Percentiles rank a stretch among this genome's conserved stretches.
phyloP scores from a whole-genome alignment of 1,140 invertebrate genomes.

The Lepidurus arcticus region DNA sequence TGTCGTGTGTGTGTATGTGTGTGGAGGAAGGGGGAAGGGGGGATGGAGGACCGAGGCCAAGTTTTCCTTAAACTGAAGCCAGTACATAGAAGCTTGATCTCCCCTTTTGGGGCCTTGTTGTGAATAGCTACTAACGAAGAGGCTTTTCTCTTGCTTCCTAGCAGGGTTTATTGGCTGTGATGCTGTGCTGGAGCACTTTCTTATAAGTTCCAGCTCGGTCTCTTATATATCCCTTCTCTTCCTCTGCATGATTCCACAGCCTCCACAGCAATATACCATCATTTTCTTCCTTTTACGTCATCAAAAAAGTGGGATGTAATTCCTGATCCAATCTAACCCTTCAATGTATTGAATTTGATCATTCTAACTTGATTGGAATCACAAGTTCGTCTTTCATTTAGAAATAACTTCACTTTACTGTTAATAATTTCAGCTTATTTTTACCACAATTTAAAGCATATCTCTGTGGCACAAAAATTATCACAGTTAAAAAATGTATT shows the following conservation, averaged over 20 bases:
- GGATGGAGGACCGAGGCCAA: neutral
- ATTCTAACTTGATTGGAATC: too few relatives aligned
- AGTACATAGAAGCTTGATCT: neutral
- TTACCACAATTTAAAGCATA: too few relatives aligned
- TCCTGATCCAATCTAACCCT: too few relatives aligned
- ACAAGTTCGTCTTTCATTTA: too few relatives aligned
- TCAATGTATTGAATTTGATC: too few relatives aligned
- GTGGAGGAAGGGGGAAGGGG: neutral
- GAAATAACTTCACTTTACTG: too few relatives aligned
- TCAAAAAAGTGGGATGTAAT: neutral
- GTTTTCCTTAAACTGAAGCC: neutral
- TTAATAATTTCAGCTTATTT: too few relatives aligned
- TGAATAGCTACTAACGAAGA: slow-evolving; percentile 12
- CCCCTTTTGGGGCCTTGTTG: neutral
- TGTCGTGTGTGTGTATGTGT: neutral
- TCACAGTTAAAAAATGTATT: too few relatives aligned
- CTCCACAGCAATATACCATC: neutral
- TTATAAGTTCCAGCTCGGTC: neutral
- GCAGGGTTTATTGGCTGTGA: slow-evolving; percentile 8
- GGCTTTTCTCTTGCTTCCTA: slow-evolving; percentile 12
- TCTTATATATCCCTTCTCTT: neutral
- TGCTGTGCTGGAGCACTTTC: slow-evolving; percentile 15
- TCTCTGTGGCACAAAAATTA: too few relatives aligned
- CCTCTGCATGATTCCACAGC: neutral
- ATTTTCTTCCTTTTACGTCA: neutral